Conservation (phyloP, 2,113 vertebrate species). For the Fulmarus glacialis region DNA sequence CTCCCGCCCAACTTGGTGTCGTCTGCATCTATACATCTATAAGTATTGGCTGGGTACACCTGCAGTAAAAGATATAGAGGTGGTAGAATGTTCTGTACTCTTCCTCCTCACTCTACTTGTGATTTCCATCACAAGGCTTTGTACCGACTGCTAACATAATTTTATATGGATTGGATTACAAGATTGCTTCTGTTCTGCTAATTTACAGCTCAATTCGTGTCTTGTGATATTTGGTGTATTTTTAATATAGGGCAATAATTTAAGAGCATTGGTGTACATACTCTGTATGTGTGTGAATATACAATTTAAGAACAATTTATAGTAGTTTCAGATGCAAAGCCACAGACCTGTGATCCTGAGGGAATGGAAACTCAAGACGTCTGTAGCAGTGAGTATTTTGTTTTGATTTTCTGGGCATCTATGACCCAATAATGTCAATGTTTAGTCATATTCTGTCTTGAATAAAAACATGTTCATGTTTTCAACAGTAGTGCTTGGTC, state of each 20-base stretch:
- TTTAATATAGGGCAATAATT: not conserved
- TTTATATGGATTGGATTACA: not conserved
- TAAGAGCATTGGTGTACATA: not conserved
- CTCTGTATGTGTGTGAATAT: not conserved
- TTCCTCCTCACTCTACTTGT: not conserved
- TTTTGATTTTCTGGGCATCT: not conserved
- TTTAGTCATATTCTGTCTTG: not conserved
- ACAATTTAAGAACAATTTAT: not conserved
- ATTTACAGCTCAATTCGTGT: not conserved
- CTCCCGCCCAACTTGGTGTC: too few species aligned
- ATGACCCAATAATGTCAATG: not conserved
- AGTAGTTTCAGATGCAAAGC: slow-evolving; percentile 72
- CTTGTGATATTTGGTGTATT: not conserved
- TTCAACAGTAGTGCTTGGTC: not conserved
- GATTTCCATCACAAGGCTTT: not conserved
- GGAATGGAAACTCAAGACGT: slow-evolving; percentile 56
- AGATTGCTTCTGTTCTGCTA: not conserved
- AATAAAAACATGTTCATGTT: not conserved
- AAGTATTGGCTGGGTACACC: not conserved
- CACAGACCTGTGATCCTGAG: slow-evolving; percentile 65
- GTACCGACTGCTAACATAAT: not conserved
- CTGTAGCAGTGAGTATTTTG: slow-evolving; percentile 75
- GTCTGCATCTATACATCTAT: too few species aligned
- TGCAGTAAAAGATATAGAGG: not conserved
- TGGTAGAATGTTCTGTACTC: not conserved